Evolutionary conservation across 2,113 vertebrate species (phyloP).

Genomic region (Megalops atlanticus): DNA sequence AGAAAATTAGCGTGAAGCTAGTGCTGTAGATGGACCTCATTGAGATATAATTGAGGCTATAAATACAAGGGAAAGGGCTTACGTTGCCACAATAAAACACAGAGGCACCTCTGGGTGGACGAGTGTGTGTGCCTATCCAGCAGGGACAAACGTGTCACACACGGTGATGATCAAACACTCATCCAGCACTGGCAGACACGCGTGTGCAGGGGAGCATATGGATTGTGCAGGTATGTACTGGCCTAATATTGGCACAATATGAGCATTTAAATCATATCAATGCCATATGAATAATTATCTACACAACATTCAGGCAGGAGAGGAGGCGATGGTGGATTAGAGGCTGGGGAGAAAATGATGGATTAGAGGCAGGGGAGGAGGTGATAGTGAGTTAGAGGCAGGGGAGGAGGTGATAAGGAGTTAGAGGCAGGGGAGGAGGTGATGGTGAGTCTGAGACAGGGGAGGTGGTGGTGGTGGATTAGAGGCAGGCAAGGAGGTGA

Average conservation of each 20-base stretch:
- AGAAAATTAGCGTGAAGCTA: conserved; percentile 92
- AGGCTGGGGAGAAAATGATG: not conserved
- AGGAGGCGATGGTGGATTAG: not conserved
- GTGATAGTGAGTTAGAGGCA: not conserved
- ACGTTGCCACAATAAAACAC: conserved; percentile 80
- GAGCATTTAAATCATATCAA: too few relatives aligned
- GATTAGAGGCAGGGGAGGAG: not conserved
- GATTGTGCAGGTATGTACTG: too few relatives aligned
- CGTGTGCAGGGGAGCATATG: too few relatives aligned
- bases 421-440: not conserved
- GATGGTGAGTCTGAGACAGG: too few relatives aligned
- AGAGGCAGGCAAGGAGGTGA: not conserved
- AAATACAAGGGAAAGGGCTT: conserved; percentile 84
- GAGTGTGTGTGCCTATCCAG: not conserved
- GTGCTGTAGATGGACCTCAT: conserved; percentile 89
- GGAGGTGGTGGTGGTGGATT: not conserved
- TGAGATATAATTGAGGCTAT: conserved; percentile 90
- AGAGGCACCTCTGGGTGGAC: conserved; percentile 71
- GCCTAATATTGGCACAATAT: too few relatives aligned
- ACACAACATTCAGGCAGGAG: too few relatives aligned
- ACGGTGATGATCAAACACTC: too few relatives aligned
- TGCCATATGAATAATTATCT: too few relatives aligned
- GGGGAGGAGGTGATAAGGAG: not conserved
- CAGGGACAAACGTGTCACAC: too few relatives aligned
- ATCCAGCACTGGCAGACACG: too few relatives aligned